phyloP scores from a whole-genome alignment of 2,797 vertebrate genomes.

The Chaunax sp. region DNA sequence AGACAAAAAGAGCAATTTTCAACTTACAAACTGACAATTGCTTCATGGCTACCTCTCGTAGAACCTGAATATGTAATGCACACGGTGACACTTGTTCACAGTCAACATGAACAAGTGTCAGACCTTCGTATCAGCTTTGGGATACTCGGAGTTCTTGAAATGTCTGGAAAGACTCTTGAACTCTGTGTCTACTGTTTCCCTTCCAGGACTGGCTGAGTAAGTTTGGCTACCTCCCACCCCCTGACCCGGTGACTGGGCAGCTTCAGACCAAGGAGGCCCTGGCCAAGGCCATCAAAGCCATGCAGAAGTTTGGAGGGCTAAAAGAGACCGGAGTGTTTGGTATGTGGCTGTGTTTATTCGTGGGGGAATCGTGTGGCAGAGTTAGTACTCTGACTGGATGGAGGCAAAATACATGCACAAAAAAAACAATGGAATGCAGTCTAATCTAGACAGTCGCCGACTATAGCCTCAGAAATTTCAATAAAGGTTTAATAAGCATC shows the following conservation, averaged over 20 bases:
- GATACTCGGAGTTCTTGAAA: slow-evolving; percentile 39
- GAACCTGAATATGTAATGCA: too few relatives aligned
- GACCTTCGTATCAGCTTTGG: slow-evolving; percentile 26
- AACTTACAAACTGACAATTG: too few relatives aligned
- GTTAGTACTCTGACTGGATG: too few relatives aligned
- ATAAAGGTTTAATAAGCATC: too few relatives aligned
- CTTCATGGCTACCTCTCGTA: too few relatives aligned
- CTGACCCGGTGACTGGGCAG: slow-evolving; percentile 89
- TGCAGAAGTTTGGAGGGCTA: slow-evolving; percentile 95
- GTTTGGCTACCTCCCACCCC: slow-evolving; percentile 94
- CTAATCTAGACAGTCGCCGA: too few relatives aligned
- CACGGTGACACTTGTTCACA: too few relatives aligned
- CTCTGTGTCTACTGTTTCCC: slow-evolving; percentile 39
- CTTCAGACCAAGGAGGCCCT: slow-evolving; percentile 93
- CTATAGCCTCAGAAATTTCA: too few relatives aligned
- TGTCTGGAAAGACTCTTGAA: slow-evolving; percentile 41
- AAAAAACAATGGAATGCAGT: too few relatives aligned
- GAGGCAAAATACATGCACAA: too few relatives aligned
- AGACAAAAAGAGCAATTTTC: too few relatives aligned
- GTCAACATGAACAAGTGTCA: slow-evolving; percentile 51
- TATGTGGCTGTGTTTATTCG: slow-evolving; percentile 46
- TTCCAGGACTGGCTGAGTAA: slow-evolving; percentile 94
- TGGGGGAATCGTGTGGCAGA: too few relatives aligned
- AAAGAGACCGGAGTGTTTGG: slow-evolving; percentile 81
- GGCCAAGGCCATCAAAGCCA: slow-evolving; percentile 92